Evolutionary conservation across 2,888 invertebrate genomes (phyloP).

Genomic region (Schrankia costaestrigalis): DNA sequence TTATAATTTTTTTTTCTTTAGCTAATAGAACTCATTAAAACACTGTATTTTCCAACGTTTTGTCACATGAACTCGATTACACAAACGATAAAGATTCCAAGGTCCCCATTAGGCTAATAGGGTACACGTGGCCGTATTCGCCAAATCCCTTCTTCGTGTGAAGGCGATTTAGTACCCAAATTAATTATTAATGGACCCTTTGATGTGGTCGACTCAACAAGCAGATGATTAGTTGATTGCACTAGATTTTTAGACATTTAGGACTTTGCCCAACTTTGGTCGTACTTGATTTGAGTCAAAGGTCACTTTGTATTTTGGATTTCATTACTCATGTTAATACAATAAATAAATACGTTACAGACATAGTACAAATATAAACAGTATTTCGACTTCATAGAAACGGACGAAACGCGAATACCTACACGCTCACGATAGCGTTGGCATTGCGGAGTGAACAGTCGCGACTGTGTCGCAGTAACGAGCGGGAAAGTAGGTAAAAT

Average conservation of each 20-base stretch:
- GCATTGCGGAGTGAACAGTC: too few relatives aligned
- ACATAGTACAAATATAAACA: too few relatives aligned
- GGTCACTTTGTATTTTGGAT: not conserved
- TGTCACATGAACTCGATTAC: slow-evolving; percentile 20
- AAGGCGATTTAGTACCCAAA: slow-evolving; percentile 76
- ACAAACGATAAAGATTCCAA: slow-evolving; percentile 59
- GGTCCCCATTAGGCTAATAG: slow-evolving; percentile 73
- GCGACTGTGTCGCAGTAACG: too few relatives aligned
- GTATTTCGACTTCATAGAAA: too few relatives aligned
- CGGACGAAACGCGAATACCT: too few relatives aligned
- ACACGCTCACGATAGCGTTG: too few relatives aligned
- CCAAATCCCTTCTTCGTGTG: slow-evolving; percentile 72
- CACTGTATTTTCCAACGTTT: not conserved
- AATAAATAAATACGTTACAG: too few relatives aligned
- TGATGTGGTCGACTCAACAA: slow-evolving; percentile 57
- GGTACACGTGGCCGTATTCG: slow-evolving; percentile 66
- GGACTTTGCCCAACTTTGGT: slow-evolving; percentile 8
- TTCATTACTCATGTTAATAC: too few relatives aligned
- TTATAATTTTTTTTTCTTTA: too few relatives aligned
- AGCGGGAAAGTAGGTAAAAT: too few relatives aligned
- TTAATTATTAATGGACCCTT: slow-evolving; percentile 75
- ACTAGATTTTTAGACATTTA: slow-evolving; percentile 49
- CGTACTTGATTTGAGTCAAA: slow-evolving; percentile 10
- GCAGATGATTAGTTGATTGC: slow-evolving; percentile 68
- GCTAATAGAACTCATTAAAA: not conserved